phyloP scores from a whole-genome alignment of 1,140 invertebrate species.

The Drosophila punjabiensis region DNA sequence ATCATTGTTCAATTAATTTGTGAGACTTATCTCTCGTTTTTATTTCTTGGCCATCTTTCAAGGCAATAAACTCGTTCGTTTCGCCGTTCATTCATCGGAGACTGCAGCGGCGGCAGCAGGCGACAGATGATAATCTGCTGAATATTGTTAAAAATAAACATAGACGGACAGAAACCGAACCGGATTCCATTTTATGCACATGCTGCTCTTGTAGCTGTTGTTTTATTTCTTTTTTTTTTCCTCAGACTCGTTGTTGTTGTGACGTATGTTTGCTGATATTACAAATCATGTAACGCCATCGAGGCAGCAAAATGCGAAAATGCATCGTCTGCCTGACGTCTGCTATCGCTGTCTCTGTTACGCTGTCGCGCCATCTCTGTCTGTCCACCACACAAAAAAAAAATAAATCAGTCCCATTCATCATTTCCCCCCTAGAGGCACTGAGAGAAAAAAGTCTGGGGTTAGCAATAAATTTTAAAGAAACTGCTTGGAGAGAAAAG shows the following conservation, averaged over 20 bases:
- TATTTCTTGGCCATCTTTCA: constrained; percentile 59
- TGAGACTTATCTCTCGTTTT: background rate
- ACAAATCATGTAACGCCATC: constrained; percentile 80
- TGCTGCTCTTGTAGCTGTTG: constrained; percentile 13
- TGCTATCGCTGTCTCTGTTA: constrained; percentile 38
- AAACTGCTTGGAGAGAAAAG: background rate
- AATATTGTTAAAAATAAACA: constrained; percentile 81
- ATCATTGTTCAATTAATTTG: constrained; percentile 18
- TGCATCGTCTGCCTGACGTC: constrained; percentile 70
- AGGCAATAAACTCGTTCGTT: constrained; percentile 65
- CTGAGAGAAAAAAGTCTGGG: background rate
- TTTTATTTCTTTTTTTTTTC: background rate
- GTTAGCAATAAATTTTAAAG: background rate
- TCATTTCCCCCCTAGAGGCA: constrained; percentile 47
- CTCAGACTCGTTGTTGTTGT: constrained; percentile 27
- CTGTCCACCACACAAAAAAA: constrained; percentile 1
- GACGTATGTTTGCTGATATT: constrained; percentile 76
- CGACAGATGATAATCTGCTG: constrained; percentile 77
- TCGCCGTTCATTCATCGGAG: constrained; percentile 48
- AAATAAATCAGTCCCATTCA: constrained; percentile 54
- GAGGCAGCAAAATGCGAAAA: constrained; percentile 42
- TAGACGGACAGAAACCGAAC: constrained; percentile 48
- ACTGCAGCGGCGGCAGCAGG: constrained; percentile 37
- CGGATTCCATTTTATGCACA: constrained; percentile 66
- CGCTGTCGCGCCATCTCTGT: constrained; percentile 25